These are phyloP conservation scores for Eleutherodactylus coqui DNA, from an alignment of 2,797 vertebrate genomes.

Conservation along the genomic window DNA sequence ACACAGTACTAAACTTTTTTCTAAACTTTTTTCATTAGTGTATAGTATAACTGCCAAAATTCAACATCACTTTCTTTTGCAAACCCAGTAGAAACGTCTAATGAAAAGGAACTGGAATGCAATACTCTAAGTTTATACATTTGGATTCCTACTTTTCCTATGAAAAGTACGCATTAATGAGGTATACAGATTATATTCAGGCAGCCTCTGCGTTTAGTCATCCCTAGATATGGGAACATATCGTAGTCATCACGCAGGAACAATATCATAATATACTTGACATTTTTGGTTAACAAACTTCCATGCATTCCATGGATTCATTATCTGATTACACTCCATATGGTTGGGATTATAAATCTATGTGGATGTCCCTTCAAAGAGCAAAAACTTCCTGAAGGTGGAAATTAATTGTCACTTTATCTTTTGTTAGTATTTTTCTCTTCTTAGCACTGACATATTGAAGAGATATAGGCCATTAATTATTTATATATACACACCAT, in stretches of 20 bases:
- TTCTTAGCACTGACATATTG: background rate
- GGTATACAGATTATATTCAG: background rate
- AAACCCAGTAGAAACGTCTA: background rate
- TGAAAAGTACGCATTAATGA: background rate
- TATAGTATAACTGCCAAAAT: background rate
- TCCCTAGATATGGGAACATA: background rate
- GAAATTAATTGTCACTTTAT: background rate
- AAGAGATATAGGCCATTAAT: slow-evolving; percentile 7
- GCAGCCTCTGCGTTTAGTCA: background rate
- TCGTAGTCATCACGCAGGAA: background rate
- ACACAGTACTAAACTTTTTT: too few relatives aligned
- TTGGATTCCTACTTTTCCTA: background rate
- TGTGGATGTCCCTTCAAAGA: background rate
- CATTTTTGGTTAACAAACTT: slow-evolving; percentile 7
- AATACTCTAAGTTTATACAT: background rate
- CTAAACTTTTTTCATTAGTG: too few relatives aligned
- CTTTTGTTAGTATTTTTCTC: background rate
- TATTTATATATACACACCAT: slow-evolving; percentile 20
- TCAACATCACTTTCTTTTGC: background rate
- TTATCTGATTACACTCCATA: background rate
- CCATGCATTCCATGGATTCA: background rate
- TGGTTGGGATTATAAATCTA: slow-evolving; percentile 19
- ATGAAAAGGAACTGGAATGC: background rate
- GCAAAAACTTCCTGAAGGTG: background rate
- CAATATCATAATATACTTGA: background rate